Evolutionary conservation across 2,113 vertebrate species (phyloP).

Genomic region (Clarias magur): DNA sequence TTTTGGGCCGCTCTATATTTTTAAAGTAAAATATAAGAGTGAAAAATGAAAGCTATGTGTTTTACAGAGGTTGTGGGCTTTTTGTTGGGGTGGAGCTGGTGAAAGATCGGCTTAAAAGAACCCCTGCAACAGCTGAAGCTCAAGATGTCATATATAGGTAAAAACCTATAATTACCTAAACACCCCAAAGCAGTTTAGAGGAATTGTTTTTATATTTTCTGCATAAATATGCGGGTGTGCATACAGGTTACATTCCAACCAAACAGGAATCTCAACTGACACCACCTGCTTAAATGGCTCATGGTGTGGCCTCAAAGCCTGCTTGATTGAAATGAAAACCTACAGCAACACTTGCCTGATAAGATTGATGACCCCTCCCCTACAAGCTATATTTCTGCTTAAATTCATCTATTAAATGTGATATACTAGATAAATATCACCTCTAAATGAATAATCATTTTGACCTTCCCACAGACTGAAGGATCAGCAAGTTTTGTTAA

Average conservation of each 20-base stretch:
- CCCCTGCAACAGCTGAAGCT: constrained; percentile 90
- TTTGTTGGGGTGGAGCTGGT: constrained; percentile 93
- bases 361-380: not conserved
- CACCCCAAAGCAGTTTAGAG: not conserved
- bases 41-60: constrained; percentile 13
- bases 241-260: not conserved
- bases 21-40: not conserved
- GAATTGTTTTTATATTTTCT: not conserved
- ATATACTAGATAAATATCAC: not conserved
- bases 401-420: not conserved
- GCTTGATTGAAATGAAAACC: not conserved
- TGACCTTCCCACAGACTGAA: constrained; percentile 79
- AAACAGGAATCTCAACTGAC: not conserved
- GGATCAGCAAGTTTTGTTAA: constrained; percentile 83
- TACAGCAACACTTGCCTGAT: not conserved
- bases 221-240: not conserved
- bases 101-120: constrained; percentile 79
- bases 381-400: not conserved
- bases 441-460: not conserved
- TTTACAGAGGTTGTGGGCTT: constrained; percentile 82
- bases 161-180: constrained; percentile 34
- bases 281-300: not conserved
- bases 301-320: not conserved
- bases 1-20: not conserved
- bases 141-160: constrained; percentile 91